Evolutionary conservation across 1,140 invertebrate species (phyloP), one percentile per base, ranked within the genome.

Genomic region (Drosophila paulistorum): DNA sequence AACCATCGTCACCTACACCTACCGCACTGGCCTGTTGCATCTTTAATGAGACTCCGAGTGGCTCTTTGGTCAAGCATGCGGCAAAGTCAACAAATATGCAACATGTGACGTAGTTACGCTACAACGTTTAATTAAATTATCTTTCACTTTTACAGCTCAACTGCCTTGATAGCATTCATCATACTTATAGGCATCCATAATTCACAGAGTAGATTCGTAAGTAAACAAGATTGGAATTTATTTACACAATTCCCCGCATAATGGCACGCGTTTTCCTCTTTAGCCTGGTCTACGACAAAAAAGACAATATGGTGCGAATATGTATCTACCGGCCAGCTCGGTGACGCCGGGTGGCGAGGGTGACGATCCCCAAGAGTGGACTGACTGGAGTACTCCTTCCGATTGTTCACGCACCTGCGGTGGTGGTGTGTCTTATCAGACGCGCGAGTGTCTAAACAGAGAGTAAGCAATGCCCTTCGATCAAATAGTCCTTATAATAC

Each of bases 351-450:
- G 93, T 20, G 95, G 95, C 13, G 95, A 95, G 68, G 94, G 93
- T 9, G 51, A 83, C 35, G 81, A 91, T 74, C 79, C 90, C 42
- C 71, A 67, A 0, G 94, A 94, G 68, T 97, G 96, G 96, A 93
- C 94, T 1, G 94, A 95, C 0, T 98, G 97, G 97, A 95, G 95
- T 1, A 93, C 94, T 26, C 94, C 95, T 3, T 95, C 95, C 33
- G 93, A 95, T 23, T 98, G 97, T 91, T 97, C 96, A 2, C 93
- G 97, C 54, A 94, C 96, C n/a, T 98, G 97, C 89, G 97, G 97
- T 1, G 97, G 97, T n/a, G 97, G 97, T 51, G 96, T 98, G 2
- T 94, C 96, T 26, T 95, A 93, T 77, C 96, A 97, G 90, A 94
- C 94, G 35, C 94, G 96, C 79, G 94, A 94, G 84, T 97, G 96